Conservation (phyloP, 2,888 invertebrate species). For the Melanostoma mellinum region DNA sequence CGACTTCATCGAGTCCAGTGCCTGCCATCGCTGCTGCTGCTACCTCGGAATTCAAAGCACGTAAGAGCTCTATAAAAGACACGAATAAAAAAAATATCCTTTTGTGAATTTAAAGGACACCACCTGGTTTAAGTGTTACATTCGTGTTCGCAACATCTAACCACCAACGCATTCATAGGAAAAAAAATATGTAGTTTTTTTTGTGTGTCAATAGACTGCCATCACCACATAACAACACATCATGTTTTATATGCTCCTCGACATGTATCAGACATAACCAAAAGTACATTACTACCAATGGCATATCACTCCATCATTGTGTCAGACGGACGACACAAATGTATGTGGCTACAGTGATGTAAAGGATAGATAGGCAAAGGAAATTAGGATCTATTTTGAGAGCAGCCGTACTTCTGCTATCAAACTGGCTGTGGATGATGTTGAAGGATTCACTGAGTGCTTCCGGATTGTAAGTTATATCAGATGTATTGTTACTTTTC, state of each 20-base stretch:
- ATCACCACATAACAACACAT: background rate
- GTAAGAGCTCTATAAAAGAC: conserved; percentile 76
- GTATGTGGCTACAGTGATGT: background rate
- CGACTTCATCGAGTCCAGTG: conserved; percentile 27
- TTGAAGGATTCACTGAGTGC: conserved; percentile 19
- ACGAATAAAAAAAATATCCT: background rate
- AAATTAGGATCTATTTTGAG: conserved; percentile 70
- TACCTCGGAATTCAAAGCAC: conserved; percentile 78
- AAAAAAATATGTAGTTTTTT: conserved; percentile 7
- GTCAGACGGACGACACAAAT: conserved; percentile 27
- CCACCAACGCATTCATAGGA: conserved; percentile 8
- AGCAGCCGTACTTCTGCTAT: conserved; percentile 2
- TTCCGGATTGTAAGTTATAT: conserved; percentile 20
- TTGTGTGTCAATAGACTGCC: conserved; percentile 2
- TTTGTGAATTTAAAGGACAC: conserved; percentile 11
- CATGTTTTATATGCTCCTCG: background rate
- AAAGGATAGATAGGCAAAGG: conserved; percentile 41
- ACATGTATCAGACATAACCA: background rate
- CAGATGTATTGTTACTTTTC: conserved; percentile 14
- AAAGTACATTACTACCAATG: too few species aligned
- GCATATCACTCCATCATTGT: conserved; percentile 31
- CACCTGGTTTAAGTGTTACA: conserved; percentile 20
- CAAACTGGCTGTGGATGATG: conserved; percentile 21
- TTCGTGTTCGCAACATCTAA: conserved; percentile 6
- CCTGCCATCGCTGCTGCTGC: conserved; percentile 73